Percentiles rank a stretch among this genome's conserved stretches.
phyloP scores from a whole-genome alignment of 2,888 invertebrate species.

The Calameuta idolon region DNA sequence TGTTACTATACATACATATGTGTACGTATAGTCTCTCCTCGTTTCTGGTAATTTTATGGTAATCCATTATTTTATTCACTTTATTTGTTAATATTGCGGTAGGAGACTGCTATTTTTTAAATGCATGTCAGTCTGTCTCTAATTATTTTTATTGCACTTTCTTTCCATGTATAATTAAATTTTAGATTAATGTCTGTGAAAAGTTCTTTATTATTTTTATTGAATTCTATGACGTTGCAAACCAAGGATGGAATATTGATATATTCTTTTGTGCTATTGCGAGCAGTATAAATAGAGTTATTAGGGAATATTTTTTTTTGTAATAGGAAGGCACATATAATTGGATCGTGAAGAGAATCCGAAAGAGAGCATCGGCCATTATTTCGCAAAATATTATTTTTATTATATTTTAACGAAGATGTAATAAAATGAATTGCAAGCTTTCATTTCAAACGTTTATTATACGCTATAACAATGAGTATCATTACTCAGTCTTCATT shows the following conservation, averaged over 20 bases:
- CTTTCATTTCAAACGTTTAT: constrained; percentile 32
- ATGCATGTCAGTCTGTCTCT: neutral
- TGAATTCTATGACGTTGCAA: too few relatives aligned
- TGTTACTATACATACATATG: neutral
- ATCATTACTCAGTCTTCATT: constrained; percentile 30
- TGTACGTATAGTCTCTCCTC: neutral
- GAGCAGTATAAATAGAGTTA: neutral
- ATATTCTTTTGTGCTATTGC: neutral
- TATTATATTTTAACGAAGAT: constrained; percentile 36
- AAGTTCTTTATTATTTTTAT: too few relatives aligned
- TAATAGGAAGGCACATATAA: constrained; percentile 41
- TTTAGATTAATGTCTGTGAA: too few relatives aligned
- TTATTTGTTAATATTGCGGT: neutral
- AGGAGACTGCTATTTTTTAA: neutral
- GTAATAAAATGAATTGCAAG: constrained; percentile 15
- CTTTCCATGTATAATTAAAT: neutral
- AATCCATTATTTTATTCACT: neutral
- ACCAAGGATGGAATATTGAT: neutral
- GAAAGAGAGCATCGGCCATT: constrained; percentile 39
- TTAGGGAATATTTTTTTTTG: neutral
- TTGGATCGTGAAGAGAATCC: constrained; percentile 39
- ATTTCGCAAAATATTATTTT: constrained; percentile 41
- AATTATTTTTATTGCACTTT: neutral
- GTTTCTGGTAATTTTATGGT: neutral
- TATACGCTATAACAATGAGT: constrained; percentile 30